Evolutionary conservation across 2,797 vertebrate genomes (phyloP), one percentile per base, ranked within the genome.

Genomic region (Macroramphosus scolopax): DNA sequence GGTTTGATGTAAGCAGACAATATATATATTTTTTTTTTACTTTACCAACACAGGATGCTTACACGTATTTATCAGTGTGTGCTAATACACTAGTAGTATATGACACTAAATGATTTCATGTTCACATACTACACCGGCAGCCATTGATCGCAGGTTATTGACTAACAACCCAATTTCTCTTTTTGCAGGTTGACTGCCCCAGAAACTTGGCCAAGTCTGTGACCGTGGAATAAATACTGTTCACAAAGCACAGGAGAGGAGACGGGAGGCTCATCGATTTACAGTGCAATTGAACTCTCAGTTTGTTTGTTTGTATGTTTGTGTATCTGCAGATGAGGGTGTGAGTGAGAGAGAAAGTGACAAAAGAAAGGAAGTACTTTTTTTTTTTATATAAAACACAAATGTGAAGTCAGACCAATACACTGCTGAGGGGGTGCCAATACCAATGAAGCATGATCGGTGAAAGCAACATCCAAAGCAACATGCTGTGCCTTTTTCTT

Each of bases 131-230:
- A 22, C 20, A 22, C 3, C 6, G 20, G 3, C 20, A 22, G 6
- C 3, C 0, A 31, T 4, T 42, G 11, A 44, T 52, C 20, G 14
- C 5, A 18, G 25, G 5, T 34, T 11, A 20, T 52, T 56, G 65
- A 15, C 6, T 45, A 52, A 63, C 29, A 35, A 53, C 15, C 5
- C 35, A 1, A 1, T 52, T 32, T 44, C 15, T 66, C 26, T 51
- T 40, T 45, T 86, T 91, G 63, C 58, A 98, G 96, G 96, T 98
- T 70, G 95, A 98, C 87, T 98, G 89, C 57, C 96, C 96, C 73
- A 92, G 96, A 87, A 98, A 97, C 77, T 81, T 98, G 85, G 95
- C 96, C 83, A 98, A 98, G 82, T 98, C 95, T 75, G 95, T 98
- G 63, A 98, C 96, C 0, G 95, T 98, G 80, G 95, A 98, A 75